Evolutionary conservation across 2,888 invertebrate species (phyloP).

Genomic region (Dasypolia templi): DNA sequence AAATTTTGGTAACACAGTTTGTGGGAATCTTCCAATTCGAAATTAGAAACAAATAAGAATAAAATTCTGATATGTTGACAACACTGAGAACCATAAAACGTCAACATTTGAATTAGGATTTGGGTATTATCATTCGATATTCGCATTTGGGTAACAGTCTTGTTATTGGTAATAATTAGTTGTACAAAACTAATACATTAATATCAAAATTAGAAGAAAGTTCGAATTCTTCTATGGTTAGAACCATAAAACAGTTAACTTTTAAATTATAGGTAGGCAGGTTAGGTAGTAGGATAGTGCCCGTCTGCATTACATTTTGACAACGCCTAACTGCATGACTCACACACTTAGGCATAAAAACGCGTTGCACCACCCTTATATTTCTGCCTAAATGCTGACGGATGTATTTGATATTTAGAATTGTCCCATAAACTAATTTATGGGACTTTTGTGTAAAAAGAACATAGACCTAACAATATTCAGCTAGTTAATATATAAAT

Average conservation of each 20-base stretch:
- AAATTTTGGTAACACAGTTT: neutral
- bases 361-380: no score
- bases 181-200: neutral
- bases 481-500: no score
- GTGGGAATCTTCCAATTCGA: neutral
- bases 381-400: no score
- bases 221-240: neutral
- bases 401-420: no score
- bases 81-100: neutral
- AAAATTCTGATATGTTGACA: neutral
- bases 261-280: no score
- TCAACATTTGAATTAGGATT: neutral
- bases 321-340: no score
- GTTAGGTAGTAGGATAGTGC: no score
- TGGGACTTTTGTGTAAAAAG: no score
- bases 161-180: neutral
- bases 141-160: neutral
- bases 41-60: neutral
- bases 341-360: no score
- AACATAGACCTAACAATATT: no score
- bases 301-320: no score
- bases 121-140: neutral
- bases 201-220: neutral
- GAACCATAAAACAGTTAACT: neutral
- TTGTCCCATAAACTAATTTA: no score